Conservation (phyloP, 2,113 vertebrate genomes). For the Hucho hucho region DNA sequence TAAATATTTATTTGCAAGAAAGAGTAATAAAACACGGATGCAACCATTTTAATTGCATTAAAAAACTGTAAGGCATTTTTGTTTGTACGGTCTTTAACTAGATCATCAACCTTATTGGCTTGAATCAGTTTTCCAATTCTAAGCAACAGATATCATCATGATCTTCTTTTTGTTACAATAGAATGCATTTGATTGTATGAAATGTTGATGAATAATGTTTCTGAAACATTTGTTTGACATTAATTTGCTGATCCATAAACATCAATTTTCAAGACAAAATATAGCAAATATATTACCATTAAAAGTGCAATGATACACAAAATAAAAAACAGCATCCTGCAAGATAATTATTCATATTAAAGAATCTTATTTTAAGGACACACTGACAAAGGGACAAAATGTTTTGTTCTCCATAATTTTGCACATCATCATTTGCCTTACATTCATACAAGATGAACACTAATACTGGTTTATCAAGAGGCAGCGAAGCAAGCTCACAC, state of each 20-base stretch:
- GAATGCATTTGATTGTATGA: constrained; percentile 38
- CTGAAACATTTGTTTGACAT: constrained; percentile 34
- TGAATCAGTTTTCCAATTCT: constrained; percentile 32
- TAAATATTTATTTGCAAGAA: constrained; percentile 74
- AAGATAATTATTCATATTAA: constrained; percentile 51
- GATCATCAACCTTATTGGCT: constrained; percentile 27
- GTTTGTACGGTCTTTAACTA: constrained; percentile 35
- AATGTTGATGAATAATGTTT: constrained; percentile 17
- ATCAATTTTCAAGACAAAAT: constrained; percentile 53
- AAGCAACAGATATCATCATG: constrained; percentile 20
- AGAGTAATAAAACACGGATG: constrained; percentile 68
- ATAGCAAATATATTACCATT: constrained; percentile 69
- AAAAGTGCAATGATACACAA: constrained; percentile 72
- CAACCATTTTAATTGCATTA: constrained; percentile 53
- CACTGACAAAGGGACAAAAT: constrained; percentile 6
- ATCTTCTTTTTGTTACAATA: constrained; percentile 31
- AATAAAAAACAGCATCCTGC: constrained; percentile 63
- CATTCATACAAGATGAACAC: constrained; percentile 33
- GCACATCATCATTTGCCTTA: constrained; percentile 12
- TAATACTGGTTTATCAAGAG: constrained; percentile 30
- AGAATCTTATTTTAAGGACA: constrained; percentile 43
- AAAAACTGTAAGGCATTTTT: constrained; percentile 74
- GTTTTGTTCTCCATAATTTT: constrained; percentile 2
- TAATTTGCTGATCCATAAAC: constrained; percentile 47
- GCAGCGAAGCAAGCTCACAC: constrained; percentile 43